Percentiles rank a stretch among this genome's conserved stretches.
Conservation (phyloP, 2,113 vertebrate species). For the chimpanzee (Pan troglodytes) region NHGRI_mPanTro3-v2.1_pri NC_072410.2:111897501-111898000, state of each 20-base stretch:
- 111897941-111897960: background rate
- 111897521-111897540: background rate
- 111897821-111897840: background rate
- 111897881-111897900: background rate
- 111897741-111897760: background rate
- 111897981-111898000: background rate
- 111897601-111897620: background rate
- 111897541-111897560: background rate
- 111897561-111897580: background rate
- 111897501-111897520: no score
- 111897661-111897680: background rate
- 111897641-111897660: background rate
- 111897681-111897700: background rate
- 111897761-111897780: background rate
- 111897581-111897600: background rate
- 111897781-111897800: background rate
- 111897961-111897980: background rate
- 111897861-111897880: rapidly evolving
- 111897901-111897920: background rate
- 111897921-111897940: background rate
- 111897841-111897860: background rate
- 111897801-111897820: background rate
- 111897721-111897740: background rate
- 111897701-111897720: background rate
- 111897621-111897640: background rate